A percentile compares a stretch with the other conserved stretches of the same genome.
Conservation (phyloP, 1,140 invertebrate species). For the Lepidurus couesii region DNA sequence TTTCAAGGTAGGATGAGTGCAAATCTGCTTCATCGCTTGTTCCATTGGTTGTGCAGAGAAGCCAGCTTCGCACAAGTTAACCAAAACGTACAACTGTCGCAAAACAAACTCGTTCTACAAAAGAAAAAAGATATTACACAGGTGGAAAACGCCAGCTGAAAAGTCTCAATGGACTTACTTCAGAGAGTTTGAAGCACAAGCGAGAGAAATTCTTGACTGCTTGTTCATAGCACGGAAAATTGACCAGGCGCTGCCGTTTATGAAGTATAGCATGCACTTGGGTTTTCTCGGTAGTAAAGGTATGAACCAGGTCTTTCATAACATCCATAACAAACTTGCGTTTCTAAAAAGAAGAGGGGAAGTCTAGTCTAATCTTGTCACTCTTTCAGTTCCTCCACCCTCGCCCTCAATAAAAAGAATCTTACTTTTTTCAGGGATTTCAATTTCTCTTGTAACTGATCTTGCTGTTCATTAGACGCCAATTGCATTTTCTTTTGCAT, state of each 20-base stretch:
- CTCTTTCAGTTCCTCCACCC: conserved; percentile 25
- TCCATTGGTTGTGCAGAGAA: conserved; percentile 36
- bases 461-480: conserved; percentile 35
- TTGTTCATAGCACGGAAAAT: conserved; percentile 42
- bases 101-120: conserved; percentile 47
- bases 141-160: neutral
- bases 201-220: conserved; percentile 39
- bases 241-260: conserved; percentile 36
- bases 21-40: conserved; percentile 39
- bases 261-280: conserved; percentile 35
- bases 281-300: conserved; percentile 36
- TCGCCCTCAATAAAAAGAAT: neutral
- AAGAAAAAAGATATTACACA: conserved; percentile 11
- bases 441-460: conserved; percentile 28
- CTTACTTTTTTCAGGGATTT: conserved; percentile 27
- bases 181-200: conserved; percentile 38
- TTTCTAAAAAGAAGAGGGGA: conserved; percentile 38
- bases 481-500: conserved; percentile 40
- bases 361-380: conserved; percentile 1
- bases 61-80: conserved; percentile 48
- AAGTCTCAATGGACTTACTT: conserved; percentile 31
- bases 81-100: conserved; percentile 47
- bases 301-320: conserved; percentile 39
- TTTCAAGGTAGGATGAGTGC: conserved; percentile 34
- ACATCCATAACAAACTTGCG: conserved; percentile 37